Base-by-base conservation (phyloP, 2,113 vertebrate genomes). In the Ahaetulla prasina region DNA sequence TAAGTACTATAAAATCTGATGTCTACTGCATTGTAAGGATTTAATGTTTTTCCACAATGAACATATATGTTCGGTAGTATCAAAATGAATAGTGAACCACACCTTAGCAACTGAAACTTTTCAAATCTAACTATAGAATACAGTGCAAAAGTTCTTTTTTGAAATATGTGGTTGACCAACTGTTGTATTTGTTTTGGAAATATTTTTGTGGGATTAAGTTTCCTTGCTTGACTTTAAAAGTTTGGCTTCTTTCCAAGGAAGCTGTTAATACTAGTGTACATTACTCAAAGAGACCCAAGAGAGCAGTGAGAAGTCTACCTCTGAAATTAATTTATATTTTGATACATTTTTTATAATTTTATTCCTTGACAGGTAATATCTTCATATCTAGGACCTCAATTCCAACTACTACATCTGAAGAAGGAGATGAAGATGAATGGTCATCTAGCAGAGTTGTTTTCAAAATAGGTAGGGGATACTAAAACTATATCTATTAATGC, bases 301-400 rank as follows among this genome's bases (percentile, higher is more conserved):
- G 53, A 47, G 23, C 91, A 92, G 55, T n/a, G 10, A 85, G 80
- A 94, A 92, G 30, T 39, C 89, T 90, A 53, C 35, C 1, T 60
- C 54, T 45, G 84, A 93, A 95, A 90, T 16, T 89, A 80, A 18
- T 50, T 53, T 27, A 94, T 93, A 87, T 87, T 50, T 50, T 50
- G 53, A 16, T 43, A 0, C 22, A 35, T 12, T 1, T 25, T 35
- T 47, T 43, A 27, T 22, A 93, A 74, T 93, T 14, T 74, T 93
- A 89, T 25, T 18, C 3, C 94, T 96, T 94, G 95, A 92, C 92
- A 99, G 99, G 99, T 95, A 99, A 99, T 96, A 99, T 99, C 95
- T 99, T 99, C 94, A 99, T 99, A 97, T 99, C 98, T 53, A 97
- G 98, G 89, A 99, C 98, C 85, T 97, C 98, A 27, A 97, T 98